phyloP scores from a whole-genome alignment of 2,113 vertebrate species.

The Pungitius pungitius region DNA sequence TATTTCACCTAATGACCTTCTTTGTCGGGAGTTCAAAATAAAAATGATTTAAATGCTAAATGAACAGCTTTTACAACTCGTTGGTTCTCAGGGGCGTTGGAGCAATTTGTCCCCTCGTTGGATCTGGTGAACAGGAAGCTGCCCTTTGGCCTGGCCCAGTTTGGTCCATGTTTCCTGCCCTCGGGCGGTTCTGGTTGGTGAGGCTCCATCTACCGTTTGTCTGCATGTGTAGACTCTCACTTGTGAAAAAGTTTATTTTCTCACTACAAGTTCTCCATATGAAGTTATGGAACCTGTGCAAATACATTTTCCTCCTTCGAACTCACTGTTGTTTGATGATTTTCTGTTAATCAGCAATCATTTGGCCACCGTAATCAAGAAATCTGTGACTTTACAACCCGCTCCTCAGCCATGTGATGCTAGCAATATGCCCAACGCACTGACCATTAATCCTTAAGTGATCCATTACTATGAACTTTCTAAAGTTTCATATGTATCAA shows the following conservation, averaged over 20 bases:
- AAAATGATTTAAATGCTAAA: not conserved
- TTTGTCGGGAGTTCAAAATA: not conserved
- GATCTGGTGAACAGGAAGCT: slow-evolving; percentile 88
- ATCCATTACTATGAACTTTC: not conserved
- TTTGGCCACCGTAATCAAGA: not conserved
- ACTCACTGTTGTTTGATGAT: not conserved
- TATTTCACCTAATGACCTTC: not conserved
- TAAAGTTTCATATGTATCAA: not conserved
- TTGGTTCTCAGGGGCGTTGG: slow-evolving; percentile 84
- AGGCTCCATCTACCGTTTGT: slow-evolving; percentile 51
- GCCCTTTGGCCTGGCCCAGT: slow-evolving; percentile 91
- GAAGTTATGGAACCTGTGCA: not conserved
- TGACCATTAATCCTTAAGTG: not conserved
- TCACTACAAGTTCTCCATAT: not conserved
- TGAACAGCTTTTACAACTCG: not conserved
- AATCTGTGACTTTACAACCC: not conserved
- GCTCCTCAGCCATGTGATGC: not conserved
- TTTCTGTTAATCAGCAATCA: not conserved
- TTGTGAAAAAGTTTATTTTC: not conserved
- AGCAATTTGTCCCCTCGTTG: slow-evolving; percentile 84
- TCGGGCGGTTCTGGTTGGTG: slow-evolving; percentile 72
- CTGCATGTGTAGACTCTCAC: not conserved
- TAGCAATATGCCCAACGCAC: not conserved
- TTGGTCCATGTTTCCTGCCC: slow-evolving; percentile 87
- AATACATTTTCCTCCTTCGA: not conserved